Evolutionary conservation across 2,888 invertebrate genomes (phyloP).

Genomic region (Leuctra nigra): DNA sequence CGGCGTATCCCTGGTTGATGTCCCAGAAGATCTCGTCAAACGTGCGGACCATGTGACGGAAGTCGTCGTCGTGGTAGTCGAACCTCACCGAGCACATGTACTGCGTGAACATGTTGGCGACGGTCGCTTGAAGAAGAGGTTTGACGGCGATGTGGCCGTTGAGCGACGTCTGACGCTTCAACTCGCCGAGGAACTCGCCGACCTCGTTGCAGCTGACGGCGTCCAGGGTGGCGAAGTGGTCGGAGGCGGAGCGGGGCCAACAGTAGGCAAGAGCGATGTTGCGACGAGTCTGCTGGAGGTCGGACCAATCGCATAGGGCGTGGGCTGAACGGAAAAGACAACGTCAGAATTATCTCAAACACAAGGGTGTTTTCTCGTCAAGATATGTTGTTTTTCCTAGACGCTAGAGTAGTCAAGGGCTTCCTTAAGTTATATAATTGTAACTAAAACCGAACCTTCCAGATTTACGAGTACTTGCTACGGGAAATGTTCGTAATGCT

Average conservation of each 20-base stretch:
- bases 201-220: slow-evolving; percentile 62
- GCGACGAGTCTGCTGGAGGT: slow-evolving; percentile 68
- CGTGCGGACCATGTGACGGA: slow-evolving; percentile 57
- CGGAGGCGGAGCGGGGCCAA: slow-evolving; percentile 67
- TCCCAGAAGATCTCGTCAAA: slow-evolving; percentile 90
- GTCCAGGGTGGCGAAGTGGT: slow-evolving; percentile 64
- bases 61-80: slow-evolving; percentile 59
- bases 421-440: too few species aligned
- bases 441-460: too few species aligned
- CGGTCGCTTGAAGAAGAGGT: slow-evolving; percentile 63
- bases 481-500: too few species aligned
- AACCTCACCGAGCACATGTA: slow-evolving; percentile 79
- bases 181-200: slow-evolving; percentile 50
- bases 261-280: slow-evolving; percentile 74
- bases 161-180: slow-evolving; percentile 42
- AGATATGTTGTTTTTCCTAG: neutral
- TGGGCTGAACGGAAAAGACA: slow-evolving; percentile 55
- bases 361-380: slow-evolving; percentile 10
- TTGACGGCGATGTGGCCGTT: slow-evolving; percentile 43
- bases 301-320: slow-evolving; percentile 84
- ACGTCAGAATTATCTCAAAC: slow-evolving; percentile 32
- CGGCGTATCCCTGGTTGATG: slow-evolving; percentile 74
- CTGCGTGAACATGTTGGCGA: slow-evolving; percentile 77
- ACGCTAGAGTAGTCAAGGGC: neutral
- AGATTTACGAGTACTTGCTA: too few species aligned